Percentiles rank a stretch among this genome's conserved stretches.
These are phyloP conservation scores for Chionoecetes opilio DNA, from an alignment of 1,140 invertebrate species.

Conservation along the genomic window DNA sequence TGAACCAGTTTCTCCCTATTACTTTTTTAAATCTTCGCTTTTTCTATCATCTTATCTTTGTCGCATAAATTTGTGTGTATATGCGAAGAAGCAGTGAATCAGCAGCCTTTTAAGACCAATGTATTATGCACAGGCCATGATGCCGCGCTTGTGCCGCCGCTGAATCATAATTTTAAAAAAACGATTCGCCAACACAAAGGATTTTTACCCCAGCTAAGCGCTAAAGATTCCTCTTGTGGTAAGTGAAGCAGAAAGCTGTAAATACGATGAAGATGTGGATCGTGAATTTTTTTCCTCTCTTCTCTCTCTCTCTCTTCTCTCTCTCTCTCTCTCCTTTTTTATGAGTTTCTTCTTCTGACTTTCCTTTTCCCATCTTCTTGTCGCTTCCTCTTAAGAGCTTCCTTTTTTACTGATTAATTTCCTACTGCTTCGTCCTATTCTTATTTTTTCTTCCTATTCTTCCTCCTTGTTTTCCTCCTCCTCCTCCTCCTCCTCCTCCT, in stretches of 20 bases:
- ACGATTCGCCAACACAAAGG: not conserved
- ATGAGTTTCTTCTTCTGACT: not conserved
- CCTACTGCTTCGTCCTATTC: not conserved
- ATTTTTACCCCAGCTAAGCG: not conserved
- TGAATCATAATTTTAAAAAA: not conserved
- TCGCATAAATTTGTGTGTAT: too few relatives aligned
- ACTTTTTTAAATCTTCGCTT: too few relatives aligned
- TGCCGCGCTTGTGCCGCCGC: not conserved
- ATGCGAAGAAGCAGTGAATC: too few relatives aligned
- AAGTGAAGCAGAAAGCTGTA: not conserved
- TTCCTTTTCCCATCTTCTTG: not conserved
- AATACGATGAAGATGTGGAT: not conserved
- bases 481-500: not conserved
- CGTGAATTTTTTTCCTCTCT: not conserved
- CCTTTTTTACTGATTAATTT: not conserved
- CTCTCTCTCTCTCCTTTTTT: constrained; percentile 17
- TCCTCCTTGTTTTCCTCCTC: not conserved
- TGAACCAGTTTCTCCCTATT: too few relatives aligned
- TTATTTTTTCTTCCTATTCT: not conserved
- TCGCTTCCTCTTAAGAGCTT: not conserved
- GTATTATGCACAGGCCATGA: not conserved
- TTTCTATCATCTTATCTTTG: too few relatives aligned
- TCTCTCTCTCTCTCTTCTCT: constrained; percentile 28
- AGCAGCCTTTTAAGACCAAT: too few relatives aligned
- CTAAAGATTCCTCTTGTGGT: not conserved